Evolutionary conservation across 2,797 vertebrate genomes (phyloP), one percentile per base, ranked within the genome.

Genomic region (Anabacerthia variegaticeps): DNA sequence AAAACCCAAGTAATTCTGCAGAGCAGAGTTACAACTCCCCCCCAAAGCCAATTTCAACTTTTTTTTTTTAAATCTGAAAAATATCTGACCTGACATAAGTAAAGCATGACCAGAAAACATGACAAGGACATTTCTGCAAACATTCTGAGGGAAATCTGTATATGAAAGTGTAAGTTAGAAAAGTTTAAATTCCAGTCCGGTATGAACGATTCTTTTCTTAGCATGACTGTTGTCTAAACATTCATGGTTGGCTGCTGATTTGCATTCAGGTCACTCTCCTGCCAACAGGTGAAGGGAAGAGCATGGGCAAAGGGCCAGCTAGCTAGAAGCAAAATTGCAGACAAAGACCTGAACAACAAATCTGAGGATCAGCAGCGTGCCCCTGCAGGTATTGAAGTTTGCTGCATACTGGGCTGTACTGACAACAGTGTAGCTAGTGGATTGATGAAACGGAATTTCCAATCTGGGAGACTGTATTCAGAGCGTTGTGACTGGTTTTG

Each of bases 361-460:
- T 43, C 20, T 0, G 0, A 73, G 44, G 37, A 63, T 67, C 56
- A 71, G 49, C 24, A 46, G 46, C 1, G 1, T 39, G 27, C 18
- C 74, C 46, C 56, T 81, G 52, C 43, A 78, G 83, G 36, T 62
- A 62, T 0, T 44, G 43, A 66, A 58, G 78, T 63, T 74, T 67
- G 18, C n/a, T 79, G 63, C 51, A 30, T 15, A 19, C 48, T 27
- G 51, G 67, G 41, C 28, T 73, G 37, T 14, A 24, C 34, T 43
- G 69, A 41, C 52, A 87, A 18, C 27, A 66, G 6, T 2, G 8
- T 10, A 62, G n/a, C 41, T 32, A 32, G 28, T 1, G 1, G 39
- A 74, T 3, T 16, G 1, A 71, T 49, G 26, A 37, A 73, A 89
- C n/a, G 12, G 48, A 69, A 73, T 69, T 81, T 87, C 76, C 63